These are phyloP conservation scores for Capreolus pygargus DNA, from an alignment of 2,113 vertebrate species.

Conservation along the genomic window DNA sequence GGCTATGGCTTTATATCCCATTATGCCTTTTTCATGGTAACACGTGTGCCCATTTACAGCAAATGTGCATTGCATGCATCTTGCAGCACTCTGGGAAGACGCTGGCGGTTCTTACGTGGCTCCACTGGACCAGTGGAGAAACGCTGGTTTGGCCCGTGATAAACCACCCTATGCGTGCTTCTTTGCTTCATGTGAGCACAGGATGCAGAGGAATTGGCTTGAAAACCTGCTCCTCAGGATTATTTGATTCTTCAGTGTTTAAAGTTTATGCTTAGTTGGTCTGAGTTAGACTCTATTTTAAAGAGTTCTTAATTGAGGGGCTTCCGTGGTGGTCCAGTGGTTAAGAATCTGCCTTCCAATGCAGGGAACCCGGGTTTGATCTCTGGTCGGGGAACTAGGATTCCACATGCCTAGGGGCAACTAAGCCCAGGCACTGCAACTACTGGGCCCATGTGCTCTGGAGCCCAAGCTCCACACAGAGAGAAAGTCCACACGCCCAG, in stretches of 20 bases:
- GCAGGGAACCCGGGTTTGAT: neutral
- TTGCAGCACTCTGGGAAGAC: neutral
- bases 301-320: neutral
- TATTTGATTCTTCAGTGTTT: neutral
- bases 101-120: accelerated
- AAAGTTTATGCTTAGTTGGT: neutral
- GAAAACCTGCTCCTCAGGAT: neutral
- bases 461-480: neutral
- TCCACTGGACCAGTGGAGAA: neutral
- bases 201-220: neutral
- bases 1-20: neutral
- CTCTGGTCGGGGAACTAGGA: neutral
- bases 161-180: too few relatives aligned
- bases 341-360: neutral
- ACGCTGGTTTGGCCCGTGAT: neutral
- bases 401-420: neutral
- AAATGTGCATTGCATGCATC: accelerated
- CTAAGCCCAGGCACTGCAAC: accelerated
- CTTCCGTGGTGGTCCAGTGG: neutral
- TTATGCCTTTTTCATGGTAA: too few relatives aligned
- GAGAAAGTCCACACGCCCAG: neutral
- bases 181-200: neutral
- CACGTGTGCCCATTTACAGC: accelerated
- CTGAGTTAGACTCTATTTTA: neutral
- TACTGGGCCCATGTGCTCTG: neutral